Evolutionary conservation across 2,888 invertebrate species (phyloP), one percentile per base, ranked within the genome.

Genomic region (Eristalinus sepulchralis): DNA sequence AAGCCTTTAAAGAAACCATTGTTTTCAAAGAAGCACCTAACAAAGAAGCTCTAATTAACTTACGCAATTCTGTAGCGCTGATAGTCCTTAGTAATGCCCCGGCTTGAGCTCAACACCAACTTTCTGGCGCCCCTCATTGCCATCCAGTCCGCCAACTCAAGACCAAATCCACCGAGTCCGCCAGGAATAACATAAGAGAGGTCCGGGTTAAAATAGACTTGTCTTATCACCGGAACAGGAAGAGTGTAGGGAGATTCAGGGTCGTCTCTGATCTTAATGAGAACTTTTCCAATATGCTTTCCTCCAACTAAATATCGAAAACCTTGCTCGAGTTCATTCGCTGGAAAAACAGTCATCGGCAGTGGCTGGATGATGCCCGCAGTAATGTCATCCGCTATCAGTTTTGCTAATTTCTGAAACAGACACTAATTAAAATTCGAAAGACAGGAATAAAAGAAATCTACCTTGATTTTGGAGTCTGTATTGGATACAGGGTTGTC

Each of bases 81-180:
- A 92, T 98, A 98, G 31, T 97, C 97, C 73, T 95, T 96, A 60
- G 94, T 94, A 34, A 97, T 91, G 1, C 98, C 98, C 22, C 94
- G 94, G 80, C 97, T 95, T 0, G 98, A 97, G 0, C 96, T 96
- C 0, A 98, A 93, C 1, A 98, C 94, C 11, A 98, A 89, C 88
- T 96, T 96, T 88, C 93, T 94, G 0, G 96, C 97, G 0, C 98
- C 98, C 87, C 98, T 94, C 70, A 96, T 92, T 64, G 97, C 94
- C 89, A 99, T 93, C 97, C 97, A 98, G 89, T 97, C 96, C 0
- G 96, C 95, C 64, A 98, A 92, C 91, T 98, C 98, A 64, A 98
- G 93, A 5, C 98, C 98, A 90, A 98, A 97, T 0, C 98, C 98
- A 59, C 98, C 98, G 0, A 98, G 94, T 60, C 98, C 98, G 11